Evolutionary conservation across 2,888 invertebrate species (phyloP).

Genomic region (Pyralis farinalis): DNA sequence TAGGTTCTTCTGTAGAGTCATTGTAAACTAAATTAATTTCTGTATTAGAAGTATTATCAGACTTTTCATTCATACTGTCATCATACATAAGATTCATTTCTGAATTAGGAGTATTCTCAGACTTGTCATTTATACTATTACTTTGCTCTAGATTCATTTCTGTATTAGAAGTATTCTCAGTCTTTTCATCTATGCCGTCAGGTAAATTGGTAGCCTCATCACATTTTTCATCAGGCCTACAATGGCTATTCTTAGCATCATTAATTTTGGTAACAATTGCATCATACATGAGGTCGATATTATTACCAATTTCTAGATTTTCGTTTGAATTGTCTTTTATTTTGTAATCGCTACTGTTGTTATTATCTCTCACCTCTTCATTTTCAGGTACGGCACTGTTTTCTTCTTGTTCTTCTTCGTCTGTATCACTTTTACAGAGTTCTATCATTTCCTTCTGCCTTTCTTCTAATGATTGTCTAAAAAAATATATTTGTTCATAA

Average conservation of each 20-base stretch:
- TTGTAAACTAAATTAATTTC: conserved; percentile 32
- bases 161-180: not conserved
- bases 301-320: not conserved
- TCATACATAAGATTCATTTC: not conserved
- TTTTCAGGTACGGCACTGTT: conserved; percentile 10
- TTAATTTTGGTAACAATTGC: no score
- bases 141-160: no score
- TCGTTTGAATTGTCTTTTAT: not conserved
- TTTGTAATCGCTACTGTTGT: no score
- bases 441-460: conserved; percentile 87
- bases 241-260: no score
- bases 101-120: no score
- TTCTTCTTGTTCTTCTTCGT: conserved; percentile 55
- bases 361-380: no score
- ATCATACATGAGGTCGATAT: not conserved
- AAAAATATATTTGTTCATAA: not conserved
- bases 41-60: conserved; percentile 21
- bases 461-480: conserved; percentile 84
- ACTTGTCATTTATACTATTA: no score
- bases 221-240: not conserved
- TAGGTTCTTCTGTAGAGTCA: conserved; percentile 22
- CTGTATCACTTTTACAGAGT: conserved; percentile 88
- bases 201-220: conserved; percentile 1
- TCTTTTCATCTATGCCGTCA: not conserved
- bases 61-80: conserved; percentile 20